Evolutionary conservation across 2,797 vertebrate genomes (phyloP).

Genomic region (Oreochromis grahami): DNA sequence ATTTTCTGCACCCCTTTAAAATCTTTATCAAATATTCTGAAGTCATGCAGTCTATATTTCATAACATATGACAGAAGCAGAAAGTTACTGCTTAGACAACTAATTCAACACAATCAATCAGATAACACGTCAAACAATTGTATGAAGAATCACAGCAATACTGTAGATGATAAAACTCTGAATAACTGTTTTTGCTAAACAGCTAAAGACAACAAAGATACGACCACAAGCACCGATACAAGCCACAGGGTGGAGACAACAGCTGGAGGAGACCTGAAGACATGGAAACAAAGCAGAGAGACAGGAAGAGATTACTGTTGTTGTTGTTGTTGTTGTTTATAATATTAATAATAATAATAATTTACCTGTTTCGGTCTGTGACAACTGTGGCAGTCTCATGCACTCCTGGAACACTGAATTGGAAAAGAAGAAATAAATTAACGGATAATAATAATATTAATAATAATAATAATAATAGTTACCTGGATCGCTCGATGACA

Average conservation of each 20-base stretch:
- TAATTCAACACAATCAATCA: neutral
- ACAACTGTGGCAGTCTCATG: too few species aligned
- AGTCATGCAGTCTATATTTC: neutral
- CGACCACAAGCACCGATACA: neutral
- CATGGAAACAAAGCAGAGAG: neutral
- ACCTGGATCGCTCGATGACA: too few species aligned
- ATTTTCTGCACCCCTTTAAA: neutral
- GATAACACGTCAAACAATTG: neutral
- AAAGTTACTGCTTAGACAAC: neutral
- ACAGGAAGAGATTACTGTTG: neutral
- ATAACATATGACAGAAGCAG: neutral
- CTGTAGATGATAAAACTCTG: neutral
- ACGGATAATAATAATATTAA: neutral
- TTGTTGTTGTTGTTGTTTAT: too few species aligned
- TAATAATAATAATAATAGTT: neutral
- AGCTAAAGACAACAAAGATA: neutral
- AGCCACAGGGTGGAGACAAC: neutral
- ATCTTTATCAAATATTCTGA: neutral
- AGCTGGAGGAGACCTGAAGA: neutral
- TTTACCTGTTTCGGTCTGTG: too few species aligned
- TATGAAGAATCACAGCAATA: neutral
- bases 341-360: neutral
- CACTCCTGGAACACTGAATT: too few species aligned
- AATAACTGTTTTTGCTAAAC: neutral
- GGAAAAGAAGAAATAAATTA: fast-evolving